These are phyloP conservation scores for Nycticryphes semicollaris DNA, from an alignment of 2,113 vertebrate species.

Conservation along the genomic window DNA sequence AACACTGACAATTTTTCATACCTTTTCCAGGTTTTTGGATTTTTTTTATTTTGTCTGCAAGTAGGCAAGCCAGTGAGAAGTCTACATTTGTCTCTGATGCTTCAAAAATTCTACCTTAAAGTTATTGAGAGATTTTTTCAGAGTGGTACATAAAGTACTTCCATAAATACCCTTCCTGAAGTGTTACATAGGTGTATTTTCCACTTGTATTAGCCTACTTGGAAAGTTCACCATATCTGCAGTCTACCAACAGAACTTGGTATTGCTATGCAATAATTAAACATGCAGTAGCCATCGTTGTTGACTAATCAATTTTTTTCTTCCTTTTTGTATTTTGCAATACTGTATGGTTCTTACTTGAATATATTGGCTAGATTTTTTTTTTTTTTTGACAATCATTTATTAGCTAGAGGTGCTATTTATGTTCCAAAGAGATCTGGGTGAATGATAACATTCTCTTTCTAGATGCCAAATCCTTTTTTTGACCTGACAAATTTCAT, in stretches of 20 bases:
- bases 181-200: neutral
- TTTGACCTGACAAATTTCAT: conserved; percentile 23
- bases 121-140: neutral
- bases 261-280: conserved; percentile 75
- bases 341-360: conserved; percentile 58
- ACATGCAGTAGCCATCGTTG: conserved; percentile 25
- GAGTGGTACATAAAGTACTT: neutral
- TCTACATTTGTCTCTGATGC: neutral
- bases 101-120: neutral
- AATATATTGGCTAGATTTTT: conserved; percentile 28
- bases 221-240: neutral
- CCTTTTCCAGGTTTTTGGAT: neutral
- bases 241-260: conserved; percentile 21
- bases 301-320: conserved; percentile 26
- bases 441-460: conserved; percentile 39
- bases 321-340: conserved; percentile 64
- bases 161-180: neutral
- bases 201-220: neutral
- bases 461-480: conserved; percentile 49
- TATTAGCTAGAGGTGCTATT: conserved; percentile 75
- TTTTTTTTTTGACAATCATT: conserved; percentile 58
- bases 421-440: conserved; percentile 65
- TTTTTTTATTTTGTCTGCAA: neutral
- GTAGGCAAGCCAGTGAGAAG: neutral
- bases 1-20: neutral